Conservation (phyloP, 2,797 vertebrate species). For the Novumbra hubbsi region DNA sequence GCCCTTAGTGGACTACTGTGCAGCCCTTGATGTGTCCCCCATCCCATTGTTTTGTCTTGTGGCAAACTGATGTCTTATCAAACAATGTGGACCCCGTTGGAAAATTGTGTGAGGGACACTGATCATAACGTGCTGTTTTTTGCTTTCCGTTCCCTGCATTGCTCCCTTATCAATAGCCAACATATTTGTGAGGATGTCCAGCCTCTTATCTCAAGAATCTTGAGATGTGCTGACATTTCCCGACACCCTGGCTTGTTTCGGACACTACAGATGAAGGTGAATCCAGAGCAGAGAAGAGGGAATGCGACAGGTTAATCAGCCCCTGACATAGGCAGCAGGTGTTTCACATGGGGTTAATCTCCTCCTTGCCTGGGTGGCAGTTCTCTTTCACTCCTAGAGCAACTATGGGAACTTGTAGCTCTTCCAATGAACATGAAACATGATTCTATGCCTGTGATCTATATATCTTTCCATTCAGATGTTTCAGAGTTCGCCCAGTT, state of each 20-base stretch:
- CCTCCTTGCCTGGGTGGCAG: slow-evolving; percentile 7
- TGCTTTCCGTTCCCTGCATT: background rate
- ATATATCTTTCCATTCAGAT: background rate
- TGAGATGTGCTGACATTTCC: background rate
- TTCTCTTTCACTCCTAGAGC: slow-evolving; percentile 9
- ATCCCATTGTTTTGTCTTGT: too few species aligned
- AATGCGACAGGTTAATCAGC: slow-evolving; percentile 3
- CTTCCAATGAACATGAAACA: slow-evolving; percentile 8
- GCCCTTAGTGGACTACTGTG: too few species aligned
- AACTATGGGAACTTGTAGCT: background rate
- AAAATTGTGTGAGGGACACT: too few species aligned
- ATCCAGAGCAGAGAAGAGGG: background rate
- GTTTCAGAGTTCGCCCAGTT: background rate
- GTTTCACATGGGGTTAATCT: slow-evolving; percentile 10
- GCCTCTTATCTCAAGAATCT: background rate
- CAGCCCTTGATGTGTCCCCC: too few species aligned
- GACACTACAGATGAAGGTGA: background rate
- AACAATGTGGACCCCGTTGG: too few species aligned
- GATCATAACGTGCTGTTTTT: background rate
- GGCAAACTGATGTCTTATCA: too few species aligned
- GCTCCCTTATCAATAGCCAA: background rate
- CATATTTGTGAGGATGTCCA: background rate
- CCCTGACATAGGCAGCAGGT: slow-evolving; percentile 8
- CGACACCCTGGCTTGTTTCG: background rate
- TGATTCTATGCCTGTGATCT: background rate